Conservation (phyloP, 2,797 vertebrate species). For the Chlorospingus flavigularis region DNA sequence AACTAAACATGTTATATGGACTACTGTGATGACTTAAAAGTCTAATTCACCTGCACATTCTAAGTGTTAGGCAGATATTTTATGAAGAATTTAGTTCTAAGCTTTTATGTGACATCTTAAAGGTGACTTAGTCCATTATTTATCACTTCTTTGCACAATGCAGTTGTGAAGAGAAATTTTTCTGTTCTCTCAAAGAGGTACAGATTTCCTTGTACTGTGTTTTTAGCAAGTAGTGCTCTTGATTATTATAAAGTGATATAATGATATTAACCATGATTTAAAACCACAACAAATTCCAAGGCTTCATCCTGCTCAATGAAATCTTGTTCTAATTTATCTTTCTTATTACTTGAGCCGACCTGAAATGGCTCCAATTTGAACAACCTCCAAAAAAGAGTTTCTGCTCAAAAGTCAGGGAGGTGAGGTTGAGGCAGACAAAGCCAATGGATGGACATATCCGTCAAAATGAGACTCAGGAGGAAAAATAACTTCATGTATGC, state of each 20-base stretch:
- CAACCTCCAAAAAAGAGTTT: not conserved
- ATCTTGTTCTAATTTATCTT: not conserved
- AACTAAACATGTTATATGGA: not conserved
- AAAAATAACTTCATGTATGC: not conserved
- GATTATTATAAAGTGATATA: not conserved
- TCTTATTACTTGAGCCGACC: not conserved
- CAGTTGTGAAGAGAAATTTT: not conserved
- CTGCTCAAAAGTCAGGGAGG: not conserved
- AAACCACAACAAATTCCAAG: not conserved
- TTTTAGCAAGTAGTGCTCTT: not conserved
- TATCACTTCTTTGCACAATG: not conserved
- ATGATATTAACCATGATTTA: not conserved
- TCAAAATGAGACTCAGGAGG: not conserved
- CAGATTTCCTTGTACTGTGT: not conserved
- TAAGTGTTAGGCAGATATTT: not conserved
- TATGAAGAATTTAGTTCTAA: not conserved
- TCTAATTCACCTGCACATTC: not conserved
- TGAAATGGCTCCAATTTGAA: not conserved
- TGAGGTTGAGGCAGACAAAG: not conserved
- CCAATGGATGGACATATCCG: not conserved
- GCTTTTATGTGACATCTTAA: not conserved
- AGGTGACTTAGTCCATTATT: not conserved
- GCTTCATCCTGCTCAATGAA: not conserved
- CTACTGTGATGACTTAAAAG: not conserved
- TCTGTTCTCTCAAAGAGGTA: not conserved